Conservation (phyloP, 2,797 vertebrate genomes). For the Phaenicophaeus curvirostris region DNA sequence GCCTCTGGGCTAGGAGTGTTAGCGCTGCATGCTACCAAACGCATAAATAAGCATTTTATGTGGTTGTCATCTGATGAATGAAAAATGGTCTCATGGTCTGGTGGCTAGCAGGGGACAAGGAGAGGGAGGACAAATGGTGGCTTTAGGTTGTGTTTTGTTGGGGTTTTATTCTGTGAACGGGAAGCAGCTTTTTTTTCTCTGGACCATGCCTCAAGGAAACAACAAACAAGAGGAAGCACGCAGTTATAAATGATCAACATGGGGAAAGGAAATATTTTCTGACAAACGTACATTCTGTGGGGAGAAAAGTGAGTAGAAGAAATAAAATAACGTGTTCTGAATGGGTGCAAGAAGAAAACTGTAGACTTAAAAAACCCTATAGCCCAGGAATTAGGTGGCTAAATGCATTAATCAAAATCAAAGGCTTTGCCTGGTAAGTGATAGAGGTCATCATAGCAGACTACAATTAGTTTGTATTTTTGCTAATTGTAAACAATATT, state of each 20-base stretch:
- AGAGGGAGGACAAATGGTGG: not conserved
- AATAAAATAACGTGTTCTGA: not conserved
- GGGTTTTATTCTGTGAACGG: not conserved
- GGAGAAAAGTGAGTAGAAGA: not conserved
- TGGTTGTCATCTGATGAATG: no score
- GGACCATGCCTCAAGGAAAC: accelerated
- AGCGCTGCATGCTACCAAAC: not conserved
- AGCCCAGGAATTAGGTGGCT: not conserved
- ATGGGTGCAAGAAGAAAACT: not conserved
- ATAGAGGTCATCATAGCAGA: not conserved
- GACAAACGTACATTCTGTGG: not conserved
- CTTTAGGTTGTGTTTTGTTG: not conserved
- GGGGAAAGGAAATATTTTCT: not conserved
- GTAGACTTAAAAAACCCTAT: not conserved
- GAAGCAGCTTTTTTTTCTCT: not conserved
- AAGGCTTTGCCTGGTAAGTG: not conserved
- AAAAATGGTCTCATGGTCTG: not conserved
- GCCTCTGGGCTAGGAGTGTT: not conserved
- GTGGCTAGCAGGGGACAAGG: not conserved
- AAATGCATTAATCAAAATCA: not conserved
- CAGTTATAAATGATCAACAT: not conserved
- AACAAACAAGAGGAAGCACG: not conserved
- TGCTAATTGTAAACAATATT: not conserved
- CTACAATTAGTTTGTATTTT: not conserved
- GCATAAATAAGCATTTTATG: not conserved